These are phyloP conservation scores for Diglossa cyanea DNA, from an alignment of 2,797 vertebrate genomes.

Conservation along the genomic window DNA sequence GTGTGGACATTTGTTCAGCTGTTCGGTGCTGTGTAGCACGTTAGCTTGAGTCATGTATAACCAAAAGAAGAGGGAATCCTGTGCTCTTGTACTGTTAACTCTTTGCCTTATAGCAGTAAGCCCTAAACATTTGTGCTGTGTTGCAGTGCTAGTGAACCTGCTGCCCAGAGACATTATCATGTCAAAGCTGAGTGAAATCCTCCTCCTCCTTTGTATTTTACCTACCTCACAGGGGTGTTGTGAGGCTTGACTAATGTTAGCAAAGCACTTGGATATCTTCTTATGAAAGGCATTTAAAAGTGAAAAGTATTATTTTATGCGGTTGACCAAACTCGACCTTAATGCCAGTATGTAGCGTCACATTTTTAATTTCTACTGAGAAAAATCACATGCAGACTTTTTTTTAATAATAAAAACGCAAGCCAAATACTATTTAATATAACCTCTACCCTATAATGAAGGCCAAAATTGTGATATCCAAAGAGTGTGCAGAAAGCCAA, in stretches of 20 bases:
- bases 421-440: neutral
- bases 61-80: neutral
- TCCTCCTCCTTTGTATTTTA: conserved; percentile 27
- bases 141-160: neutral
- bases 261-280: conserved; percentile 34
- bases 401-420: neutral
- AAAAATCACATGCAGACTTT: neutral
- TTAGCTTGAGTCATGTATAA: neutral
- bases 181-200: neutral
- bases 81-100: neutral
- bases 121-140: neutral
- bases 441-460: neutral
- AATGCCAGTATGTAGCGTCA: neutral
- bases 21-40: neutral
- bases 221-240: conserved; percentile 56
- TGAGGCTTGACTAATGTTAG: conserved; percentile 49
- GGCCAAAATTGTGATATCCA: neutral
- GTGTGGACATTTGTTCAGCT: neutral
- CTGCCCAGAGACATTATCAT: neutral
- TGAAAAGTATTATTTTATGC: conserved; percentile 6
- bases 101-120: conserved; percentile 10
- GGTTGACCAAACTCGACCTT: conserved; percentile 30
- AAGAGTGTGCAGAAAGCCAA: conserved; percentile 15
- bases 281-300: conserved; percentile 21
- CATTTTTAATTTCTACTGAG: conserved; percentile 42